These are phyloP conservation scores for Berghia stephanieae DNA, from an alignment of 1,140 invertebrate genomes.

Conservation along the genomic window DNA sequence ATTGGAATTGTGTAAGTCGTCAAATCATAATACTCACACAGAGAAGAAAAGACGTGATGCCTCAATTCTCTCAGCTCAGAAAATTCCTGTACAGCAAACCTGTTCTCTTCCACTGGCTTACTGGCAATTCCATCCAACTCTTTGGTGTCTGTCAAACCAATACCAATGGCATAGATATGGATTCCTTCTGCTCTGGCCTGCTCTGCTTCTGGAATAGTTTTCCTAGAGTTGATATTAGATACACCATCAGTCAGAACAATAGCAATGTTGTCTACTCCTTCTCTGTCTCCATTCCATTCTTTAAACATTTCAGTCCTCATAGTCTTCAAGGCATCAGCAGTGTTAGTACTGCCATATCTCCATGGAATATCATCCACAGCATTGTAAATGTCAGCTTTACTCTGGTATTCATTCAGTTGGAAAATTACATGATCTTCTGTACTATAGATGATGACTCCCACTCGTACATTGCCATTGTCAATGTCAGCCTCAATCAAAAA, in stretches of 20 bases:
- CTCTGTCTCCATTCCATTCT: constrained; percentile 43
- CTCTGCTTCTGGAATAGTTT: too few species aligned
- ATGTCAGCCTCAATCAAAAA: constrained; percentile 43
- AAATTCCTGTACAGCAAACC: constrained; percentile 44
- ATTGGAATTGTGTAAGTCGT: too few species aligned
- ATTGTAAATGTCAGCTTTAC: constrained; percentile 34
- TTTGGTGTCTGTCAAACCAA: too few species aligned
- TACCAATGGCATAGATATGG: too few species aligned
- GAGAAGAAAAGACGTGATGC: constrained; percentile 16
- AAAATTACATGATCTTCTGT: constrained; percentile 42
- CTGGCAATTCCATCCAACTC: constrained; percentile 46
- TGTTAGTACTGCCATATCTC: constrained; percentile 43
- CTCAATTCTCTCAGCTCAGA: constrained; percentile 35
- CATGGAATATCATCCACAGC: constrained; percentile 41
- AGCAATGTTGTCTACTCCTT: constrained; percentile 42
- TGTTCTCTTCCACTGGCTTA: constrained; percentile 34
- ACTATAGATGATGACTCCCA: constrained; percentile 49
- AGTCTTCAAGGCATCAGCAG: constrained; percentile 36
- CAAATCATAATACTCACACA: too few species aligned
- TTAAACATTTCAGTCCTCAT: constrained; percentile 48
- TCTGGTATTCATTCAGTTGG: constrained; percentile 42
- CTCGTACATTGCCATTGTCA: constrained; percentile 42
- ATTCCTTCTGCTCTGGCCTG: too few species aligned
- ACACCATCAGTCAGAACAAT: constrained; percentile 53
- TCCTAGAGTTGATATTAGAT: too few species aligned